phyloP scores from a whole-genome alignment of 2,797 vertebrate species.

The Coracias cyanogaster region DNA sequence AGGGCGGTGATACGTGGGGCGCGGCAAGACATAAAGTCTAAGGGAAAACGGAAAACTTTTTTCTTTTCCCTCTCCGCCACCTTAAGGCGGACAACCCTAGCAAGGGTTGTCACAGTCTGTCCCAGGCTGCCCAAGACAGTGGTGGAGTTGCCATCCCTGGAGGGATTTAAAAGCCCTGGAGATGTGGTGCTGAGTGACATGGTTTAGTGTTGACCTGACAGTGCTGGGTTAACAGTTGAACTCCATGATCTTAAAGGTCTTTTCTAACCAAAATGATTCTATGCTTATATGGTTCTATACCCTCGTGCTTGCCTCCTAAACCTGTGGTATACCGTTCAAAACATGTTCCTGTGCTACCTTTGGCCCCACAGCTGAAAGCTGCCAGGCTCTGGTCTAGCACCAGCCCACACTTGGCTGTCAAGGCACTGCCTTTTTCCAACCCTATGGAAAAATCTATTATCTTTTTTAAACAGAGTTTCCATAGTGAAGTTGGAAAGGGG shows the following conservation, averaged over 20 bases:
- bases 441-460: not conserved
- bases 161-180: not conserved
- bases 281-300: too few relatives aligned
- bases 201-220: not conserved
- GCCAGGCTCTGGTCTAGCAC: accelerated
- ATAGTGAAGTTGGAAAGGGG: not conserved
- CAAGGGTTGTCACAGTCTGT: too few relatives aligned
- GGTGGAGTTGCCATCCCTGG: not conserved
- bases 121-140: too few relatives aligned
- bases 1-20: too few relatives aligned
- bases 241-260: not conserved
- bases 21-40: too few relatives aligned
- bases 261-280: not conserved
- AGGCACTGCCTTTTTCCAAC: not conserved
- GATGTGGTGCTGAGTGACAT: not conserved
- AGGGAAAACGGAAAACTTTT: too few relatives aligned
- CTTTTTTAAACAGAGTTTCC: not conserved
- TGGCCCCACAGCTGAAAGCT: not conserved
- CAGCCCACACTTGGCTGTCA: not conserved
- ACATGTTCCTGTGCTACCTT: accelerated
- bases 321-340: not conserved
- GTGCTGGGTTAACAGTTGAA: not conserved
- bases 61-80: too few relatives aligned
- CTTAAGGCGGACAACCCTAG: too few relatives aligned
- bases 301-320: not conserved